phyloP scores from a whole-genome alignment of 2,888 invertebrate species.

The Cerastis rubricosa region DNA sequence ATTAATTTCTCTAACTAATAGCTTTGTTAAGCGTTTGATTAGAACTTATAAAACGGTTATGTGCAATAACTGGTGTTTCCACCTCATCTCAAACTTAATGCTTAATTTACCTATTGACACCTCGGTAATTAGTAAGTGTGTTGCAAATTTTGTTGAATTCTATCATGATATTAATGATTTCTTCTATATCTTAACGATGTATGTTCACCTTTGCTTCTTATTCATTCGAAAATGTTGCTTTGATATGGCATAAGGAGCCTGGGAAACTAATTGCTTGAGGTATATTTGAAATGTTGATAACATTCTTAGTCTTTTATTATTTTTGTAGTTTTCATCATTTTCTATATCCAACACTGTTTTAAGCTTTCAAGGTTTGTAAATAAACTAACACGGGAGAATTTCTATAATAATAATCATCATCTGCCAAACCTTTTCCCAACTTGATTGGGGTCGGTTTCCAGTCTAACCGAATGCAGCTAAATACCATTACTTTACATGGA shows the following conservation, averaged over 20 bases:
- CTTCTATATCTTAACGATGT: conserved; percentile 25
- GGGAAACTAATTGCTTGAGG: background rate
- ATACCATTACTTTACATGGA: too few species aligned
- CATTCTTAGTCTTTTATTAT: background rate
- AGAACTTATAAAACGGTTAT: conserved; percentile 35
- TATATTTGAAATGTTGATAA: background rate
- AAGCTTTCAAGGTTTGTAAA: too few species aligned
- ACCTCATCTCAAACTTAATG: conserved; percentile 26
- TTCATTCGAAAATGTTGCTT: conserved; percentile 31
- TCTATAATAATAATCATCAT: too few species aligned
- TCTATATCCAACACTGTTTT: background rate
- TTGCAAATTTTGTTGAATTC: conserved; percentile 28
- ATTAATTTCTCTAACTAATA: conserved; percentile 50
- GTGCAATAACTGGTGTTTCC: conserved; percentile 34
- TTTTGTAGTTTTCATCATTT: background rate
- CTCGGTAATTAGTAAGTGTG: conserved; percentile 25
- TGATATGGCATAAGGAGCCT: background rate
- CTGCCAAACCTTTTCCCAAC: too few species aligned
- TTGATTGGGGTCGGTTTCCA: too few species aligned
- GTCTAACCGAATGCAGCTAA: too few species aligned
- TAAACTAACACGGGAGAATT: too few species aligned
- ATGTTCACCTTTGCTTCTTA: conserved; percentile 15
- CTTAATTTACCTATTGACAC: conserved; percentile 38
- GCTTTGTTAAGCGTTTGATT: conserved; percentile 51
- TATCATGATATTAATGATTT: conserved; percentile 33